phyloP scores from a whole-genome alignment of 2,888 invertebrate genomes.

The Drosophila austrosaltans region DNA sequence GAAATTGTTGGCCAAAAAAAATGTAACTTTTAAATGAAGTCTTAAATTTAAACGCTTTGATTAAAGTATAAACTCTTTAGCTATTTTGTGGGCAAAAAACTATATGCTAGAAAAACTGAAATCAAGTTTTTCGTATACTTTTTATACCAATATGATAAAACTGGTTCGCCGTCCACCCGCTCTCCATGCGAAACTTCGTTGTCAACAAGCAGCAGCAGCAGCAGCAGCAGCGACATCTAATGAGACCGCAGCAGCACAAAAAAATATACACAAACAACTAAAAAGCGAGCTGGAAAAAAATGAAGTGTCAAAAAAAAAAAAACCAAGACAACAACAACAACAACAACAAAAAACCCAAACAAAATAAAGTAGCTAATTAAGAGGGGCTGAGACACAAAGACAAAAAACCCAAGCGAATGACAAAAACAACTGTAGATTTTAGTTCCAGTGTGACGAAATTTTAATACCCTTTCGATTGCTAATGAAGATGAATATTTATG shows the following conservation, averaged over 20 bases:
- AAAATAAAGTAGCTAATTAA: conserved; percentile 72
- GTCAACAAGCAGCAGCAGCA: not conserved
- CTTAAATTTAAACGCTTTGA: not conserved
- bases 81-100: not conserved
- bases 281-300: conserved; percentile 6
- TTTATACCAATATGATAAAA: conserved; percentile 6
- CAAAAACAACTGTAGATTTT: conserved; percentile 1
- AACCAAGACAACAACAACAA: conserved; percentile 36
- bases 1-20: too few species aligned
- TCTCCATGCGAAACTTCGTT: not conserved
- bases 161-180: conserved; percentile 18
- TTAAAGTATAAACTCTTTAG: not conserved
- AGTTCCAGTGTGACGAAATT: not conserved
- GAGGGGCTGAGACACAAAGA: conserved; percentile 25
- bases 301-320: conserved; percentile 57
- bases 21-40: not conserved
- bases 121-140: conserved; percentile 6
- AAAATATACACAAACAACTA: conserved; percentile 30
- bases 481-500: too few species aligned
- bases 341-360: conserved; percentile 36
- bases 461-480: not conserved
- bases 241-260: conserved; percentile 9
- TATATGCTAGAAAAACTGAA: conserved; percentile 6
- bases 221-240: conserved; percentile 9
- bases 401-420: not conserved